Base-by-base conservation (phyloP, 1,140 invertebrate species). In the Daktulosphaira vitifoliae region DNA sequence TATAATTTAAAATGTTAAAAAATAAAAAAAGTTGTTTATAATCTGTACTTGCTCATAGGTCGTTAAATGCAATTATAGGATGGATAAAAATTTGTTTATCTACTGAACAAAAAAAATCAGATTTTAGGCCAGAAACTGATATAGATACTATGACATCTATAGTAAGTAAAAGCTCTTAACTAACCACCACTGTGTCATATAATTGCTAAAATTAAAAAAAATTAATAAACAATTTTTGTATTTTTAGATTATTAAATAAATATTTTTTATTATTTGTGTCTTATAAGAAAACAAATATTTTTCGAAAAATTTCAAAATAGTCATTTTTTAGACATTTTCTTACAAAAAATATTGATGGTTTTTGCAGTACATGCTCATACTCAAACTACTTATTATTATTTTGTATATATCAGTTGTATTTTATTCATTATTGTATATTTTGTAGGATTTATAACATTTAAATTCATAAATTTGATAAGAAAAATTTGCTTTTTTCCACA, bases 111-210 rank as follows among this genome's bases (percentile, higher is more conserved):
- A 92, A 92, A 74, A 96, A 96, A 74, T 88, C 86, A 1, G 96
- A 98, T 75, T 98, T 96, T 71, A 96, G 91, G 72, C 92, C 94
- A 0, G 96, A 98, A 75, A 87, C 80, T 5, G 87, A 90, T 71
- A 71, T 78, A 48, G 85, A 89, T 71, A 89, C 87, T 1, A 75
- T 90, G 23, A 83, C 84, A 7, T 89, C 87, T 25, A 76, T 82
- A 3, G 84, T 84, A 76, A 77, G 73, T 33, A 6, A 71, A 26
- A n/a, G n/a, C n/a, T n/a, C n/a, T n/a, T n/a, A n/a, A n/a, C n/a
- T 39, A 9, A 9, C n/a, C 38, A 8, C 38, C 38, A 39, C n/a
- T 39, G 38, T n/a, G n/a, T n/a, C n/a, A n/a, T n/a, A n/a, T n/a
- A n/a, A n/a, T n/a, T n/a, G n/a, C n/a, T n/a, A 16, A 51, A 1